Percentiles rank a stretch among this genome's conserved stretches.
phyloP scores from a whole-genome alignment of 1,140 invertebrate species.

The Meteorus sp. region DNA sequence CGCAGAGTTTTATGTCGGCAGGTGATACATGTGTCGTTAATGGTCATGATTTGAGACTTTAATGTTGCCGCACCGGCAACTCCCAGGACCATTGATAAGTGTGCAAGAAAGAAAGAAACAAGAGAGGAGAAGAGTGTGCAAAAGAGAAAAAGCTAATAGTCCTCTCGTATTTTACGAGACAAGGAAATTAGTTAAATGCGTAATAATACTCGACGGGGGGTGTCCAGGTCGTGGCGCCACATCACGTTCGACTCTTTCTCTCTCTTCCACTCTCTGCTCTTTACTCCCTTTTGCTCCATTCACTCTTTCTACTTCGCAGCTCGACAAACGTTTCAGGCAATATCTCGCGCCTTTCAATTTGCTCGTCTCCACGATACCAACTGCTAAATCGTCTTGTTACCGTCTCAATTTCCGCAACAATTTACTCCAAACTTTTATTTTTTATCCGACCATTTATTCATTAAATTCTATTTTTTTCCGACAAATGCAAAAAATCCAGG shows the following conservation, averaged over 20 bases:
- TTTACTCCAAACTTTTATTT: too few relatives aligned
- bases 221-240: conserved; percentile 25
- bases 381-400: neutral
- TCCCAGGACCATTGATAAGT: too few relatives aligned
- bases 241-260: conserved; percentile 13
- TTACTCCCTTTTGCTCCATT: neutral
- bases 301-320: conserved; percentile 2
- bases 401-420: neutral
- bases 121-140: neutral
- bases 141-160: conserved; percentile 24
- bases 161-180: conserved; percentile 49
- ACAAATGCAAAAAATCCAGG: too few relatives aligned
- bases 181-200: conserved; percentile 55
- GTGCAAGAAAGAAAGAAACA: conserved; percentile 8
- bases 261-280: conserved; percentile 8
- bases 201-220: conserved; percentile 47
- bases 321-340: neutral
- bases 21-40: too few relatives aligned
- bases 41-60: too few relatives aligned
- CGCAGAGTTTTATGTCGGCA: too few relatives aligned
- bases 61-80: too few relatives aligned
- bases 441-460: too few relatives aligned
- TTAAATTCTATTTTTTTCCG: too few relatives aligned
- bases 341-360: conserved; percentile 13
- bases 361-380: neutral